phyloP scores from a whole-genome alignment of 2,113 vertebrate genomes.

The Rhynchopsitta pachyrhyncha region DNA sequence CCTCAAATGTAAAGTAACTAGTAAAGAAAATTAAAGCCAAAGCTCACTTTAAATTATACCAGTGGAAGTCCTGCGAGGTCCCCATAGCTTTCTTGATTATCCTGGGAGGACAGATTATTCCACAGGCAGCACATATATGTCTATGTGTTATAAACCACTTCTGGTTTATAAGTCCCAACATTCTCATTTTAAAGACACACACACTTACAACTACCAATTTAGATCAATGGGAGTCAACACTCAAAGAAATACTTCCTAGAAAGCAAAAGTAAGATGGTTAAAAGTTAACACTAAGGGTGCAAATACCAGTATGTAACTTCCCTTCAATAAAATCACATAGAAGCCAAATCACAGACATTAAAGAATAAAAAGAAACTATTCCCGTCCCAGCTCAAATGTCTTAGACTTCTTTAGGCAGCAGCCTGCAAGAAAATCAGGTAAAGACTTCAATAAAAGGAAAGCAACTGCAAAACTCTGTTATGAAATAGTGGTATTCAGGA shows the following conservation, averaged over 20 bases:
- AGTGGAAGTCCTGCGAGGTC: not conserved
- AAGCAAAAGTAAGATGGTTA: not conserved
- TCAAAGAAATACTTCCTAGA: not conserved
- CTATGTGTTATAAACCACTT: not conserved
- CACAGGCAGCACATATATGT: not conserved
- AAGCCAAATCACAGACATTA: not conserved
- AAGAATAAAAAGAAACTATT: constrained; percentile 1
- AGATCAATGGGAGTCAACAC: not conserved
- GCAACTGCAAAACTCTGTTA: not conserved
- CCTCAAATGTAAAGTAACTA: not conserved
- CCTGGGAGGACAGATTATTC: not conserved
- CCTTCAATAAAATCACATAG: not conserved
- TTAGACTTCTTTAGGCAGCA: not conserved
- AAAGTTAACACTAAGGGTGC: not conserved
- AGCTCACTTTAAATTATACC: not conserved
- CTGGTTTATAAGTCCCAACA: not conserved
- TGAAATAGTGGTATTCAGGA: not conserved
- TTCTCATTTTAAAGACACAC: not conserved
- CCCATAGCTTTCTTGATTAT: not conserved
- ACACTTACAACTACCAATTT: not conserved
- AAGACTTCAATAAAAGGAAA: not conserved
- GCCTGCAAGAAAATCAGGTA: not conserved
- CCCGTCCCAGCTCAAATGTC: not conserved
- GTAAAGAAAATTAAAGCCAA: not conserved
- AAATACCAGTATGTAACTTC: not conserved